phyloP scores from a whole-genome alignment of 2,113 vertebrate genomes.

The Tragelaphus imberbis region DNA sequence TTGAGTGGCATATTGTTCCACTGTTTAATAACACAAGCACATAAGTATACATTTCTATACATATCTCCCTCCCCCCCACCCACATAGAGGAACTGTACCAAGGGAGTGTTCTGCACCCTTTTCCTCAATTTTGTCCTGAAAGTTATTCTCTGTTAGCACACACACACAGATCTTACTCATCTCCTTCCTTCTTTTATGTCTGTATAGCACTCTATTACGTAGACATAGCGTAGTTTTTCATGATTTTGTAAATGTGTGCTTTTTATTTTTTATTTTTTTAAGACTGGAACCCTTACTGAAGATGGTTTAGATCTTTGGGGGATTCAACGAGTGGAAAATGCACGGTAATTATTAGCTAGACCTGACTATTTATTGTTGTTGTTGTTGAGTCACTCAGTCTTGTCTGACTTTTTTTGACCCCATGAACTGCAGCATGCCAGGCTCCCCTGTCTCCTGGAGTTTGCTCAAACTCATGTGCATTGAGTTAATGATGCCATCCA shows the following conservation, averaged over 20 bases:
- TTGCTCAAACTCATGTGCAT: not conserved
- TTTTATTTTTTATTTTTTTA: conserved; percentile 18
- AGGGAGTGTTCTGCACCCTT: not conserved
- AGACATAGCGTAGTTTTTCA: not conserved
- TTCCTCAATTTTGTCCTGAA: not conserved
- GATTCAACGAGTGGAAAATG: conserved; percentile 90
- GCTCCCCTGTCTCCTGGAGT: not conserved
- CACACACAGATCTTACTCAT: not conserved
- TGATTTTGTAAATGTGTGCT: not conserved
- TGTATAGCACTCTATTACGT: not conserved
- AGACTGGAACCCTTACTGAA: conserved; percentile 98
- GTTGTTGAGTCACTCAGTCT: not conserved
- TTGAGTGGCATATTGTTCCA: not conserved
- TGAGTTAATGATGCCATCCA: not conserved
- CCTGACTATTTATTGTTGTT: not conserved
- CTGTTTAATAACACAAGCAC: not conserved
- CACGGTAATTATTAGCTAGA: conserved; percentile 80
- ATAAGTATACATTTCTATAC: not conserved
- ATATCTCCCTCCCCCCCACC: not conserved
- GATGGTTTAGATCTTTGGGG: conserved; percentile 97
- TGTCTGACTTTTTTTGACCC: not conserved
- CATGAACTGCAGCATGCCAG: not conserved
- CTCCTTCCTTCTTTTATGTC: not conserved
- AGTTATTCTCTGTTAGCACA: not conserved
- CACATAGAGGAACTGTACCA: not conserved